These are phyloP conservation scores for Mus pahari DNA, from an alignment of 2,113 vertebrate genomes.

Conservation along the genomic window DNA sequence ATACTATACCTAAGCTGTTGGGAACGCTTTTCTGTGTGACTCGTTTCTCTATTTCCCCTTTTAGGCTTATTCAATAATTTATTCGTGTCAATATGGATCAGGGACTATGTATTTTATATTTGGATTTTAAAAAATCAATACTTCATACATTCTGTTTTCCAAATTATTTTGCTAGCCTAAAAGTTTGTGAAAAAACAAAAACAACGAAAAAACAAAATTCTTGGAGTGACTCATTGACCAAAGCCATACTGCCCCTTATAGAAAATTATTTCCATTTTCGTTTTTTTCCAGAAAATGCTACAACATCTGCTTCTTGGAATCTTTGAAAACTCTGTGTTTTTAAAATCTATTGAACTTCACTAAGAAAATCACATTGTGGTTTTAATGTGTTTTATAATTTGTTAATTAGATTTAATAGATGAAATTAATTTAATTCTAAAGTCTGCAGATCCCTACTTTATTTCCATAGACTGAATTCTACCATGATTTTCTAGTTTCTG, in stretches of 20 bases:
- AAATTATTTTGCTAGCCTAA: background rate
- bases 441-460: background rate
- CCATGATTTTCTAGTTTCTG: background rate
- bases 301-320: background rate
- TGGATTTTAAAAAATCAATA: background rate
- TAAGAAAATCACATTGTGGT: background rate
- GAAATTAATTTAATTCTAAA: background rate
- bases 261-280: background rate
- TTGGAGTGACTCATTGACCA: background rate
- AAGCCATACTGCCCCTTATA: background rate
- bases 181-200: background rate
- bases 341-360: background rate
- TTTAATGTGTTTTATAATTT: background rate
- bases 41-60: background rate
- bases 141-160: background rate
- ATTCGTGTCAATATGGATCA: background rate
- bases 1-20: too few relatives aligned
- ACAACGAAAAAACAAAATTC: background rate
- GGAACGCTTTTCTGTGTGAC: too few relatives aligned
- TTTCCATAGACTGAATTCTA: background rate
- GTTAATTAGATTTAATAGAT: background rate
- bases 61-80: background rate
- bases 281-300: background rate
- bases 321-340: background rate
- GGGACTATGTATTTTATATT: background rate